Conservation (phyloP, 2,797 vertebrate species). For the Astyanax mexicanus region DNA sequence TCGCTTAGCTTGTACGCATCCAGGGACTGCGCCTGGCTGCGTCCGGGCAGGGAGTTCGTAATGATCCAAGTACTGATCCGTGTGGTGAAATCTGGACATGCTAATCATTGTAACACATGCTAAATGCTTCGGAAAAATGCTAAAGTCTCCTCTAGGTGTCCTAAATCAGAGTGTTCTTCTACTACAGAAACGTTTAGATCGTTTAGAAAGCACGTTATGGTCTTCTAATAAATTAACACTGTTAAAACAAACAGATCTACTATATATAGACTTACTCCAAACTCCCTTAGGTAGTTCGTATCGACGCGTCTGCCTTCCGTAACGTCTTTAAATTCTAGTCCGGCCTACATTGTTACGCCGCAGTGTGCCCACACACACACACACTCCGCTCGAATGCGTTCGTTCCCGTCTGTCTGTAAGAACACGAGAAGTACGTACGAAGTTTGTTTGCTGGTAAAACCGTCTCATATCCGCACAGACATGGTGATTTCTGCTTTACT, state of each 20-base stretch:
- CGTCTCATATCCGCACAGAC: conserved; percentile 8
- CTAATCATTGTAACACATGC: conserved; percentile 11
- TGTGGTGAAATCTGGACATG: conserved; percentile 17
- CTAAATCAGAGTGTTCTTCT: not conserved
- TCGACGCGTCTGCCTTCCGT: conserved; percentile 13
- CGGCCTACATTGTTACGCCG: conserved; percentile 36
- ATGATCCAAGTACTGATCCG: not conserved
- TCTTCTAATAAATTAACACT: conserved; percentile 73
- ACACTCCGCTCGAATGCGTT: not conserved
- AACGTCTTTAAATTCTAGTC: conserved; percentile 17
- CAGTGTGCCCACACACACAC: conserved; percentile 32
- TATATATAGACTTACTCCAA: conserved; percentile 66
- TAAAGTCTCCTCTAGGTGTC: conserved; percentile 8
- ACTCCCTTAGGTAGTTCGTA: conserved; percentile 62
- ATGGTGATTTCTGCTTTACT: conserved; percentile 1
- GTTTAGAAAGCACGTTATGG: conserved; percentile 37
- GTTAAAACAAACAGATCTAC: conserved; percentile 71
- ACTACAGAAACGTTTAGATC: conserved; percentile 39
- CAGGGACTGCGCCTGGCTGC: not conserved
- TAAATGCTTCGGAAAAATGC: conserved; percentile 17
- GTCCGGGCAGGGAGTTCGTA: not conserved
- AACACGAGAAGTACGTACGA: not conserved
- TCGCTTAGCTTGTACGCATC: not conserved
- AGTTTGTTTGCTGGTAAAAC: conserved; percentile 31
- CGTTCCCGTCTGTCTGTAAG: not conserved